Evolutionary conservation across 2,797 vertebrate species (phyloP).

Genomic region (Hemitrygon akajei): DNA sequence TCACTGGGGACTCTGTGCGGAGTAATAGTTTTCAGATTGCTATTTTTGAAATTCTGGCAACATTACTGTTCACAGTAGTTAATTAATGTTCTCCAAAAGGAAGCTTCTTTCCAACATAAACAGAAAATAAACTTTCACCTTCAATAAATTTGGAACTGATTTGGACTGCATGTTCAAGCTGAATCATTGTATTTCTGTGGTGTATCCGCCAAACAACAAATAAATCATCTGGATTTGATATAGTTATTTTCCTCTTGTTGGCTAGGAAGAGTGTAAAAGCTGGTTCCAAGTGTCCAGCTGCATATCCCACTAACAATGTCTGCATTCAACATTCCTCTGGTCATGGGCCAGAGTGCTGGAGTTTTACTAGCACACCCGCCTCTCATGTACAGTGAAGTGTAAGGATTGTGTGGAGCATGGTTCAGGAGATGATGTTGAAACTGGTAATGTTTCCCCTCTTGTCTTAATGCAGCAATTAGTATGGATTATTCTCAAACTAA

Average conservation of each 20-base stretch:
- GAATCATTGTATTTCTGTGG: neutral
- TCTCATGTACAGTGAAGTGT: neutral
- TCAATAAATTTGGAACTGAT: neutral
- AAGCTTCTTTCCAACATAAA: conserved; percentile 17
- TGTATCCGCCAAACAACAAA: neutral
- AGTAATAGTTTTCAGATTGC: neutral
- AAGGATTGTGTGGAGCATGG: neutral
- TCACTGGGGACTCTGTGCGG: neutral
- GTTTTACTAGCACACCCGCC: conserved; percentile 6
- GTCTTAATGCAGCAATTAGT: neutral
- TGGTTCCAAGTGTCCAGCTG: conserved; percentile 14
- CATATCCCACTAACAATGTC: conserved; percentile 11
- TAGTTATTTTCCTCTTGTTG: neutral
- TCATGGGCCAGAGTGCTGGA: conserved; percentile 7
- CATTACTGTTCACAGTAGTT: neutral
- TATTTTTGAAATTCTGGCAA: neutral
- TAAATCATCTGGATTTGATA: conserved; percentile 17
- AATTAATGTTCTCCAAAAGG: conserved; percentile 15
- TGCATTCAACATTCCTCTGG: conserved; percentile 29
- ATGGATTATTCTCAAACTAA: neutral
- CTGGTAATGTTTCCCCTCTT: neutral
- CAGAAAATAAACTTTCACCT: conserved; percentile 22
- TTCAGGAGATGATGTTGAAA: neutral
- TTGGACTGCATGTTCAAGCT: neutral
- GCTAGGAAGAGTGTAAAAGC: neutral